Evolutionary conservation across 2,797 vertebrate species (phyloP).

Genomic region (Somateria mollissima): DNA sequence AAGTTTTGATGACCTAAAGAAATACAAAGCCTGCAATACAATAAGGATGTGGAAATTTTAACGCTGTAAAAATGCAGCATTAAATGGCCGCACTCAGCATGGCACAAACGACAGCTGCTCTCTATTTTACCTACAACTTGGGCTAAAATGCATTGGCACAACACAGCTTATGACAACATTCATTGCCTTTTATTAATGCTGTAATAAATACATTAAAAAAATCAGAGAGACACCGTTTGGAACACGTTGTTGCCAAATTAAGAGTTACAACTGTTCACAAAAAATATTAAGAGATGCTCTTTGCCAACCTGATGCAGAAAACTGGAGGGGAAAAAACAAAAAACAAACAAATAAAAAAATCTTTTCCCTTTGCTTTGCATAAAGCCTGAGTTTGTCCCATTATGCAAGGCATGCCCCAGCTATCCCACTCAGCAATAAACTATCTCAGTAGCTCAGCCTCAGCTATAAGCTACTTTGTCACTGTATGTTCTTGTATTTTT

Average conservation of each 20-base stretch:
- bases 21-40: not conserved
- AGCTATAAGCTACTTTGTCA: not conserved
- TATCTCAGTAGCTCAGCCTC: not conserved
- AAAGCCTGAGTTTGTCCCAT: not conserved
- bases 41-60: accelerated
- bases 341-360: not conserved
- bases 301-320: not conserved
- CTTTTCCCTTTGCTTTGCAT: not conserved
- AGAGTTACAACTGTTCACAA: not conserved
- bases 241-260: not conserved
- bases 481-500: not conserved
- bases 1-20: not conserved
- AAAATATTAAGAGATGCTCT: not conserved
- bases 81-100: not conserved
- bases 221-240: accelerated
- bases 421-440: not conserved
- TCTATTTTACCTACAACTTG: not conserved
- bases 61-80: not conserved
- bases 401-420: accelerated
- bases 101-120: not conserved
- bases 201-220: not conserved
- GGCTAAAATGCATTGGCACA: not conserved
- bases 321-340: not conserved
- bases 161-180: not conserved
- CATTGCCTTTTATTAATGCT: not conserved